A percentile compares a stretch with the other conserved stretches of the same genome.
These are phyloP conservation scores for Polydrusus cervinus DNA, from an alignment of 2,888 invertebrate genomes.

Conservation along the genomic window DNA sequence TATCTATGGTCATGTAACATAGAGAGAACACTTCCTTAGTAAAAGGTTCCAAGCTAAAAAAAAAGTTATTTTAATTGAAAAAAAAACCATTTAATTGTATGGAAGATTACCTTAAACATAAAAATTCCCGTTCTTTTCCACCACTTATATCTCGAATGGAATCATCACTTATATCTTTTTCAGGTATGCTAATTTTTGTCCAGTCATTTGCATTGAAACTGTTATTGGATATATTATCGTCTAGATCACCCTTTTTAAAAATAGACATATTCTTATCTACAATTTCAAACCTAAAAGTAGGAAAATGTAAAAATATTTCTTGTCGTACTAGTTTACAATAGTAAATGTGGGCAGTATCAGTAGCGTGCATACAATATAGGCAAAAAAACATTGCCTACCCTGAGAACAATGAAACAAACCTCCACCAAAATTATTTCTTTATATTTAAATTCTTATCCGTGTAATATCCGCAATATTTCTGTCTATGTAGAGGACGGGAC, in stretches of 20 bases:
- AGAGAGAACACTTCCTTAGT: slow-evolving; percentile 73
- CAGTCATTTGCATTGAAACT: slow-evolving; percentile 69
- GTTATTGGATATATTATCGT: slow-evolving; percentile 67
- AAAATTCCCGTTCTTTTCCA: slow-evolving; percentile 42
- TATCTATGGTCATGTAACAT: slow-evolving; percentile 71
- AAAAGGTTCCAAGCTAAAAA: slow-evolving; percentile 74
- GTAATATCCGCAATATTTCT: too few species aligned
- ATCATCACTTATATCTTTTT: slow-evolving; percentile 45
- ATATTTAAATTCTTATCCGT: too few species aligned
- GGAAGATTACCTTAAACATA: slow-evolving; percentile 42
- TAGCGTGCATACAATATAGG: too few species aligned
- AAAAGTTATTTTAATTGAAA: too few species aligned
- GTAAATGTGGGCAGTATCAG: too few species aligned
- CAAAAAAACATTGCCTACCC: too few species aligned
- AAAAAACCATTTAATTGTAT: too few species aligned
- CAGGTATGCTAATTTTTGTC: slow-evolving; percentile 68
- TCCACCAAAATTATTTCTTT: too few species aligned
- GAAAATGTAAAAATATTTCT: too few species aligned
- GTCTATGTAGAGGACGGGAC: too few species aligned
- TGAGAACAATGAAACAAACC: too few species aligned
- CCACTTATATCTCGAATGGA: slow-evolving; percentile 16
- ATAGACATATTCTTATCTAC: slow-evolving; percentile 67
- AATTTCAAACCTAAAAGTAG: slow-evolving; percentile 74
- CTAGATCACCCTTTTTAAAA: slow-evolving; percentile 62
- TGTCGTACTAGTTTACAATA: too few species aligned